Base-by-base conservation (phyloP, 1,140 invertebrate species). In the Hylaeus volcanicus region DNA sequence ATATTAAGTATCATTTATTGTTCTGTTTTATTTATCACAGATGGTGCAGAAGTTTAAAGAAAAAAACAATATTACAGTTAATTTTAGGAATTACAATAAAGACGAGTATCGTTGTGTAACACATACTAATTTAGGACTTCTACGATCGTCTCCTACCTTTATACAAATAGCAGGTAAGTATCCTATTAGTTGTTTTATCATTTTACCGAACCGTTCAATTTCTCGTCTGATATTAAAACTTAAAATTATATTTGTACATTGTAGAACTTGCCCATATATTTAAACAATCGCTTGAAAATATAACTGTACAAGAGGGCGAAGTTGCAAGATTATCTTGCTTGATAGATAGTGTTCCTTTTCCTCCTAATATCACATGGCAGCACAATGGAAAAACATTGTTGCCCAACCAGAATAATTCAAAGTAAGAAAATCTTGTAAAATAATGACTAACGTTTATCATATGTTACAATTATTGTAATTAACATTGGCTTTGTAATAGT, bases 321-420 rank as follows among this genome's bases (percentile, higher is more conserved):
- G 86, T 94, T 63, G 91, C 92, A 70, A 91, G 94, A 89, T 92
- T 95, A 48, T 90, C 91, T 87, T 95, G 94, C 91, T 92, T 93
- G 84, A 94, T 95, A 84, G 92, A 94, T 82, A 94, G 94, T 88
- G 88, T 94, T 90, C 94, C 94, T 88, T 93, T 89, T 74, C 90
- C 91, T 86, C 89, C 94, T 55, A 93, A 86, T 72, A 93, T 94
- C 87, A 93, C 93, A 63, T 95, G 94, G 94, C 89, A 94, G 75
- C 93, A 92, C 90, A 93, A 95, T 88, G 92, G 91, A 83, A 84
- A 92, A 86, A 76, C 90, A 88, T 87, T 94, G 89, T 91, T 92
- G 88, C 86, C 76, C 72, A 84, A 90, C 85, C 82, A 86, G 72
- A 92, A 90, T 85, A 88, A 90, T 79, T 90, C 90, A 84, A 93